Evolutionary conservation across 2,797 vertebrate species (phyloP), one percentile per base, ranked within the genome.

Genomic region (Thripadectes ignobilis): DNA sequence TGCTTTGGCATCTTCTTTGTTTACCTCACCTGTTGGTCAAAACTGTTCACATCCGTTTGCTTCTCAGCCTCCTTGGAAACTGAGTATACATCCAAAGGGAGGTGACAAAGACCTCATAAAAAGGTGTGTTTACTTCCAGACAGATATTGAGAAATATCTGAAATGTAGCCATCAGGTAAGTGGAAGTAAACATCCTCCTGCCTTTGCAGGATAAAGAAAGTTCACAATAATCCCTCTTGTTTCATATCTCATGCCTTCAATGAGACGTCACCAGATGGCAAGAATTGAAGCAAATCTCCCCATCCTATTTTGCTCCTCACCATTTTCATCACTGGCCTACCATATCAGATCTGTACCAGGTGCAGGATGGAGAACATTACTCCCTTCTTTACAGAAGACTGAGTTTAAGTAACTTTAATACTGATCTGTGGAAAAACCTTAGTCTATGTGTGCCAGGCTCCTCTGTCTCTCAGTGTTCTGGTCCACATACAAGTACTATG

Each of bases 131-230:
- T 96, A 23, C 79, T 97, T 95, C 91, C 91, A 83, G 85, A 81
- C 74, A 94, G 88, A 91, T 95, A 95, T 65, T 90, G 94, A 91
- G 83, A 89, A 94, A 97, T 92, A 94, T 89, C 41, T 92, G 92
- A 88, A 90, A 92, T 19, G 57, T 67, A 75, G 74, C 84, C 52
- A 88, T 73, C 69, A 93, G 85, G 71, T 96, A 89, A 97, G 80
- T 93, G 72, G 88, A 95, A 88, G 90, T 88, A 97, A 97, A 97
- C 89, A 96, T 96, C 82, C 95, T 95, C 83, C 73, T 80, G 48
- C n/a, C 58, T 92, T 51, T 74, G 51, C 1, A 16, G 94, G 80
- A 92, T 92, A 92, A 93, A 96, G 83, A 68, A 88, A 92, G 88
- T 86, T 96, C 92, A 95, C 63, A 89, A 73, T 92, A 81, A 97